Evolutionary conservation across 2,888 invertebrate genomes (phyloP).

Genomic region (Chelonus formosanus): DNA sequence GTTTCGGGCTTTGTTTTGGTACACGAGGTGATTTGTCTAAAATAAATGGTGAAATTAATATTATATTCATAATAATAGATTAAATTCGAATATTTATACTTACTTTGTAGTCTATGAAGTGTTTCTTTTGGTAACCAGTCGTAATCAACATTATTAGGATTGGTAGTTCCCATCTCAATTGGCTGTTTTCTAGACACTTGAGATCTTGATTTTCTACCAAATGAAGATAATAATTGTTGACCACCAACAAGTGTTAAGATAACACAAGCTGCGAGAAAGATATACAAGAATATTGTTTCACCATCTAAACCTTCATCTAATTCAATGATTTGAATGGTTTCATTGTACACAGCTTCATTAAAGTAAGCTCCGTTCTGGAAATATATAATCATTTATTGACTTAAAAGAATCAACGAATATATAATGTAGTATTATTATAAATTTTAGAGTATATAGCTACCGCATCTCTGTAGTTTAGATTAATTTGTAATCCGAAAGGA

Average conservation of each 20-base stretch:
- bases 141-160: conserved; percentile 92
- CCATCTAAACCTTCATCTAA: conserved; percentile 97
- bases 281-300: conserved; percentile 97
- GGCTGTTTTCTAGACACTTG: conserved; percentile 70
- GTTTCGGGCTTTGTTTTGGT: conserved; percentile 77
- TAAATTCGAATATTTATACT: conserved; percentile 62
- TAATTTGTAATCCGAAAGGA: conserved; percentile 94
- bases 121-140: conserved; percentile 98
- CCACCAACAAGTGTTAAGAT: conserved; percentile 88
- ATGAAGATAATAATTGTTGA: conserved; percentile 86
- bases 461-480: conserved; percentile 87
- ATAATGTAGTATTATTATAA: conserved; percentile 8
- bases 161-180: conserved; percentile 91
- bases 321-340: conserved; percentile 95
- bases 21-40: conserved; percentile 78
- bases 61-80: too few relatives aligned
- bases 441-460: conserved; percentile 45
- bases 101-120: conserved; percentile 83
- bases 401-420: not conserved
- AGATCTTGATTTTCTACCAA: conserved; percentile 77
- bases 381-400: conserved; percentile 23
- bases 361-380: conserved; percentile 71
- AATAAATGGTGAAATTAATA: conserved; percentile 54
- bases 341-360: conserved; percentile 95
- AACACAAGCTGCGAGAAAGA: conserved; percentile 90